phyloP scores from a whole-genome alignment of 2,888 invertebrate species.

The Fissipunctia ypsillon region DNA sequence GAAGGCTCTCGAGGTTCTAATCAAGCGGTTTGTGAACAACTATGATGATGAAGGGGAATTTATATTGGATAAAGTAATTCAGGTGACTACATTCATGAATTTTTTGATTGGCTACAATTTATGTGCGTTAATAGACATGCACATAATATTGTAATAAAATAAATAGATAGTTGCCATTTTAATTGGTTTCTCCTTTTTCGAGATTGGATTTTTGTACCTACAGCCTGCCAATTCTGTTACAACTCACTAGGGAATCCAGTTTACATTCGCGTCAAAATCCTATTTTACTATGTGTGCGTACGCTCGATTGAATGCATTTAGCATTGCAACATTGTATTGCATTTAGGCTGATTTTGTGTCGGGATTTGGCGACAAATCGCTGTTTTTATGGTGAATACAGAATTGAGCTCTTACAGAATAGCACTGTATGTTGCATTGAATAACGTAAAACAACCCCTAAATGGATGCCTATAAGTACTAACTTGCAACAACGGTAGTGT shows the following conservation, averaged over 20 bases:
- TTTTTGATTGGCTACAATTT: neutral
- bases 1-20: constrained; percentile 24
- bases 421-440: no score
- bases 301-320: no score
- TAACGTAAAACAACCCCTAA: no score
- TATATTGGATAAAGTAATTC: neutral
- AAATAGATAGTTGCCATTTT: neutral
- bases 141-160: no score
- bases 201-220: neutral
- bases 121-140: neutral
- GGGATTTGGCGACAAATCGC: neutral
- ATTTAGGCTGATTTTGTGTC: neutral
- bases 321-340: neutral
- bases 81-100: neutral
- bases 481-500: constrained; percentile 87
- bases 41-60: neutral
- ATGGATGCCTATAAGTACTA: constrained; percentile 72
- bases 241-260: neutral
- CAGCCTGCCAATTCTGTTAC: neutral
- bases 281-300: neutral
- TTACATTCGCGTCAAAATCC: neutral
- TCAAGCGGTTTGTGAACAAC: constrained; percentile 22
- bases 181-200: neutral
- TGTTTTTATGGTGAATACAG: neutral
- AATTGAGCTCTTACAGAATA: neutral